These are phyloP conservation scores for Craterocephalus amniculus DNA, from an alignment of 2,797 vertebrate species.

Conservation along the genomic window DNA sequence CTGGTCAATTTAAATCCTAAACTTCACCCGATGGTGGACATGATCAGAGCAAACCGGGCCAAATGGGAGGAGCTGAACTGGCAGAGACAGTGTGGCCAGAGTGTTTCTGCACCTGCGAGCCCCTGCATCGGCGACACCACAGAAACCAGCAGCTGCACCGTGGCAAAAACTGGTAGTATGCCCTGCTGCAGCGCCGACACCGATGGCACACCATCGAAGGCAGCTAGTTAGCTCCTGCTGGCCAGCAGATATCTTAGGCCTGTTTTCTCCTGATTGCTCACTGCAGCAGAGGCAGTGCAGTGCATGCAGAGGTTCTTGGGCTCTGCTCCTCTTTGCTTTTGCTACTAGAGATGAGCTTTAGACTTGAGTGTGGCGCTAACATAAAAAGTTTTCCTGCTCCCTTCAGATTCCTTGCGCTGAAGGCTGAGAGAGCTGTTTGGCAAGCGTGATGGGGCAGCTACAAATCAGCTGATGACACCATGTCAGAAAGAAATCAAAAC, in stretches of 20 bases:
- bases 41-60: slow-evolving; percentile 88
- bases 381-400: slow-evolving; percentile 63
- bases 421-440: slow-evolving; percentile 57
- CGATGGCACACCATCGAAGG: slow-evolving; percentile 46
- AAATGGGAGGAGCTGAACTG: slow-evolving; percentile 95
- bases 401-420: slow-evolving; percentile 50
- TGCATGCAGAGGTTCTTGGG: slow-evolving; percentile 78
- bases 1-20: slow-evolving; percentile 94
- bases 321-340: slow-evolving; percentile 78
- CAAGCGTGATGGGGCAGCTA: slow-evolving; percentile 56
- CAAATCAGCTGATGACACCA: slow-evolving; percentile 57
- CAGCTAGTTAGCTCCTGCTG: slow-evolving; percentile 75
- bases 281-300: slow-evolving; percentile 72
- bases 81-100: slow-evolving; percentile 83
- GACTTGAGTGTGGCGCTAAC: slow-evolving; percentile 58
- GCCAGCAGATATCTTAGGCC: slow-evolving; percentile 38
- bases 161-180: slow-evolving; percentile 46
- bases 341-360: slow-evolving; percentile 74
- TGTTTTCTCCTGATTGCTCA: slow-evolving; percentile 67
- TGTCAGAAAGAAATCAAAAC: slow-evolving; percentile 55
- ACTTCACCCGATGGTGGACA: slow-evolving; percentile 95
- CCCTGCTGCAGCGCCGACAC: slow-evolving; percentile 57
- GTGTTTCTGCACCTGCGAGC: slow-evolving; percentile 45
- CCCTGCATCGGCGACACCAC: slow-evolving; percentile 51
- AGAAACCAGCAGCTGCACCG: slow-evolving; percentile 48